Base-by-base conservation (phyloP, 2,797 vertebrate genomes). In the Takifugu rubripes region DNA sequence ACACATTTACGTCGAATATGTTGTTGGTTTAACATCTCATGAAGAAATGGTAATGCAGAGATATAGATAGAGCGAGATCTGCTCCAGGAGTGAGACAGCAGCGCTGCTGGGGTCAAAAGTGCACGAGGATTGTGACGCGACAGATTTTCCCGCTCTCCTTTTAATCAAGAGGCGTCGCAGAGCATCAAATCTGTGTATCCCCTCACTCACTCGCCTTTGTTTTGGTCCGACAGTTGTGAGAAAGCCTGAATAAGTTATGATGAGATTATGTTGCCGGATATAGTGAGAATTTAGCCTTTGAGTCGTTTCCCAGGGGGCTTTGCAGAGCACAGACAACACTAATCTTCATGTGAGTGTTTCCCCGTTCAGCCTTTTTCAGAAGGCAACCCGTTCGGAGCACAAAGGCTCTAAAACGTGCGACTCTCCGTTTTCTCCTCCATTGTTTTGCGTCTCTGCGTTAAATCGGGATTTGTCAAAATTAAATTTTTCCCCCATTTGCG, bases 371-470 rank as follows among this genome's bases (percentile, higher is more conserved):
- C 26, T 62, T 54, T 21, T 64, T 58, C 47, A 54, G 27, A 60
- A 51, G 48, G 51, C 52, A 50, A 44, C 6, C 24, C 5, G 43
- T 15, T 72, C 55, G 36, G 25, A 81, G 81, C 29, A 36, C 16
- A 51, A 33, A 51, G 27, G 12, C 49, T 21, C 9, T 46, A 46
- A 46, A 79, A 74, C 64, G 73, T 72, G 69, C 59, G 75, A 74
- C 21, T 53, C 69, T 66, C 77, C 59, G 49, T 82, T 84, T 77
- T 52, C 65, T 79, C 42, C 50, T 70, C 65, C 73, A 71, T 74
- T 72, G 68, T 78, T 66, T 64, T 64, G 49, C 50, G 52, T 59
- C 69, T 61, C 66, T 49, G 8, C 46, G 44, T 62, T 57, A 70
- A 40, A 66, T 47, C 54, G 50, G 49, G 54, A 48, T 46, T 46